Conservation (phyloP, 2,113 vertebrate species). For the Jacana jacana region DNA sequence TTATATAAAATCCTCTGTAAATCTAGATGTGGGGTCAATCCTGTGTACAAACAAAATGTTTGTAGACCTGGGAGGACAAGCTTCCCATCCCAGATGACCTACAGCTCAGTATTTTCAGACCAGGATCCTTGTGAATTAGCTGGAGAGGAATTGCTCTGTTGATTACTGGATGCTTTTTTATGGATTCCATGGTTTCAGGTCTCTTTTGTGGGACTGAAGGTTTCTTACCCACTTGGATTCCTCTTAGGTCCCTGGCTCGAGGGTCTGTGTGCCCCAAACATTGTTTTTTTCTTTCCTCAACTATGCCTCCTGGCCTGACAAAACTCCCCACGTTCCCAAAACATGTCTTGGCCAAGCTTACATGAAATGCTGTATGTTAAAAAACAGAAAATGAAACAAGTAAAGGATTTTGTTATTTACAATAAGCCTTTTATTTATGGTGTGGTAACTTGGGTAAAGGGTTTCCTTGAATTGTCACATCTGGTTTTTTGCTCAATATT, state of each 20-base stretch:
- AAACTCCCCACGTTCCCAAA: neutral
- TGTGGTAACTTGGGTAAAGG: neutral
- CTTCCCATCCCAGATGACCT: neutral
- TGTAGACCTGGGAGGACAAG: neutral
- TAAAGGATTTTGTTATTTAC: neutral
- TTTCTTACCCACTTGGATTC: neutral
- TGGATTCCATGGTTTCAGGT: rapidly evolving
- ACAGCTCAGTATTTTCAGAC: neutral
- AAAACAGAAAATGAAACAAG: neutral
- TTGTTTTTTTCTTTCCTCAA: neutral
- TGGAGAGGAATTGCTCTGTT: neutral
- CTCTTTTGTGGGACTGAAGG: neutral
- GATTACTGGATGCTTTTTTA: neutral
- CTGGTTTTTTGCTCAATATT: neutral
- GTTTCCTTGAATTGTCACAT: neutral
- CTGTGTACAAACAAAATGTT: neutral
- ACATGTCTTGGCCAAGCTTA: neutral
- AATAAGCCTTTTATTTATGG: neutral
- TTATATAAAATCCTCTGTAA: neutral
- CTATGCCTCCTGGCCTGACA: neutral
- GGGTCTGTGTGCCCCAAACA: neutral
- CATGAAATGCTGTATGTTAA: neutral
- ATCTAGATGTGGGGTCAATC: neutral
- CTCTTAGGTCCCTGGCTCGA: neutral
- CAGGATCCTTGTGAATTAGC: neutral